A percentile compares a stretch with the other conserved stretches of the same genome.
Conservation (phyloP, 2,797 vertebrate genomes). For the Margarornis squamiger region DNA sequence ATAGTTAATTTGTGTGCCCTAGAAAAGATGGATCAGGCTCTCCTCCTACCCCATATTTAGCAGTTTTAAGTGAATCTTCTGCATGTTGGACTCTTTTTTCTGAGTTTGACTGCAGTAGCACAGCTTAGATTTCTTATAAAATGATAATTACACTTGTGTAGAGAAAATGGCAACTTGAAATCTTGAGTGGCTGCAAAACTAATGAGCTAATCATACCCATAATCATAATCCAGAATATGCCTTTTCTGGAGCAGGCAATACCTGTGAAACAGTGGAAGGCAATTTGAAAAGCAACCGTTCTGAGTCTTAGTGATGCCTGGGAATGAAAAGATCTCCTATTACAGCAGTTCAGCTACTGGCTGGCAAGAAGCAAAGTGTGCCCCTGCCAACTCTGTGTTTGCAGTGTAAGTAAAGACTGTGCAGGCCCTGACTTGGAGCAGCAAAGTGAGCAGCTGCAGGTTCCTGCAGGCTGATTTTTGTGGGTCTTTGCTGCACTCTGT, state of each 20-base stretch:
- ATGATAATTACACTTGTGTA: background rate
- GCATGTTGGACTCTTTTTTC: background rate
- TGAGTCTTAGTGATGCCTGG: background rate
- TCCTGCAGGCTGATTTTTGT: background rate
- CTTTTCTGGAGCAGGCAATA: background rate
- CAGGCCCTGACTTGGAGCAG: background rate
- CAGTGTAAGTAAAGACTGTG: background rate
- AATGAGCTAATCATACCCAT: background rate
- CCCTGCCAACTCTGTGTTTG: background rate
- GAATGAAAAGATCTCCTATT: background rate
- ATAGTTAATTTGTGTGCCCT: background rate
- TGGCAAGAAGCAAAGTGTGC: background rate
- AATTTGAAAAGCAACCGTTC: background rate
- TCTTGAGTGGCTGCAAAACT: background rate
- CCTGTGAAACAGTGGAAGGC: background rate
- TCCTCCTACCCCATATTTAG: background rate
- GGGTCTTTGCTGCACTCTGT: background rate
- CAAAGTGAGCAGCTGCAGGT: background rate
- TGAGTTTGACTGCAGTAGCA: background rate
- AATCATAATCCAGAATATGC: background rate
- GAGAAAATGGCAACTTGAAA: background rate
- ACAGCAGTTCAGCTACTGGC: background rate
- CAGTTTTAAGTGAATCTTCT: background rate
- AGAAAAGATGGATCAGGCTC: background rate
- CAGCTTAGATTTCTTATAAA: background rate